Base-by-base conservation (phyloP, 2,113 vertebrate species). In the Mungos mungo region DNA sequence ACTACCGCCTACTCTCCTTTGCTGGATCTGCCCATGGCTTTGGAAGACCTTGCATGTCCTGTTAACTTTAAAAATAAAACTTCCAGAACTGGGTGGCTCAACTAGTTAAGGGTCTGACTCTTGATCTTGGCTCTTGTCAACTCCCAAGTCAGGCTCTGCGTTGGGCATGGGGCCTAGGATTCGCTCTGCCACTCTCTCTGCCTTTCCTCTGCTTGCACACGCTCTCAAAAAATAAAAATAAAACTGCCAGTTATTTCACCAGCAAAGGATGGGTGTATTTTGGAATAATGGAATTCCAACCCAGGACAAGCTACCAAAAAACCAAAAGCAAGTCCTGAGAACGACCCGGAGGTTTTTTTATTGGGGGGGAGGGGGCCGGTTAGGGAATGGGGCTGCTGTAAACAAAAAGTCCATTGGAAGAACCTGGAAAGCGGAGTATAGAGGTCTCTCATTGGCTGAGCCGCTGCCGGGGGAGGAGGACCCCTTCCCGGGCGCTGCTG, bases 311-410 rank as follows among this genome's bases (percentile, higher is more conserved):
- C 65, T 14, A 66, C 65, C 8, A 13, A 14, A 66, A 14, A 31
- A 31, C 52, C 52, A 54, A 54, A 54, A 54, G 52, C 15, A 54
- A 54, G 52, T 16, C 29, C 65, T 14, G 12, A 66, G 65, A 31
- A 31, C 29, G 52, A 18, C 18, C 52, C 5, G 65, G 65, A 66
- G 65, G 65, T 5, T 29, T 12, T 68, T 68, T 16, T 7, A 29
- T 38, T 5, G 4, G 5, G 31, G 33, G 33, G 66, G 66, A 0
- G 33, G 3, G 31, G 13, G 29, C 1, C 5, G 54, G 18, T 5
- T 19, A 57, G 57, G 57, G 19, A 57, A 23, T 31, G 33, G 66
- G 33, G 33, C 33, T n/a, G 16, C 3, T 15, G 23, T 72, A 72
- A 41, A 25, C 5, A 23, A 19, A 38, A 15, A 41, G 38, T 15